A percentile compares a stretch with the other conserved stretches of the same genome.
phyloP scores from a whole-genome alignment of 2,797 vertebrate species.

The Helarctos malayanus region DNA sequence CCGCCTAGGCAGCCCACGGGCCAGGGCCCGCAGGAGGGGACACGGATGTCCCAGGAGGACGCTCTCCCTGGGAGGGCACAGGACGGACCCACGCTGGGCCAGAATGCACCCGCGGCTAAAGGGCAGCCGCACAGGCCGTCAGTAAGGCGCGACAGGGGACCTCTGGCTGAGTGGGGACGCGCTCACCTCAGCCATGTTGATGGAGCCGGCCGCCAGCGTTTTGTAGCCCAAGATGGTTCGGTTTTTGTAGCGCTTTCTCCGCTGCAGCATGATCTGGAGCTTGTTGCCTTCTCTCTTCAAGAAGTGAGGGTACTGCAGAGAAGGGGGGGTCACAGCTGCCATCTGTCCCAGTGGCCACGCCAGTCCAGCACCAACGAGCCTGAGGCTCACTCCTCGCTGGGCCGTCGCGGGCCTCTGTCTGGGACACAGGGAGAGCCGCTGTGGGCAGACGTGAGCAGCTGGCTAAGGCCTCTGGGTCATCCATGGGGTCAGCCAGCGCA shows the following conservation, averaged over 20 bases:
- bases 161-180: neutral
- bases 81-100: no score
- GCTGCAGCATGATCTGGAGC: constrained; percentile 97
- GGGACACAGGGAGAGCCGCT: fast-evolving
- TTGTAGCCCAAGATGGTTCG: constrained; percentile 98
- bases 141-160: neutral
- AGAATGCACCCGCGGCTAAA: no score
- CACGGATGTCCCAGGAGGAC: fast-evolving
- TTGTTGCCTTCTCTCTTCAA: constrained; percentile 98
- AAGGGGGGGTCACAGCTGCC: neutral
- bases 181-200: constrained; percentile 97
- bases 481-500: neutral
- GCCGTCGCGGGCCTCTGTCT: fast-evolving
- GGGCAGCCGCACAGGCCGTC: neutral
- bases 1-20: fast-evolving
- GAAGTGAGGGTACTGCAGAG: constrained; percentile 96
- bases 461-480: fast-evolving
- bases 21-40: neutral
- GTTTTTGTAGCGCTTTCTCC: constrained; percentile 98
- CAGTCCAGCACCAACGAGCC: neutral
- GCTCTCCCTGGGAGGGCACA: fast-evolving
- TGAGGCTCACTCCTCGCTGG: fast-evolving
- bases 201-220: constrained; percentile 95
- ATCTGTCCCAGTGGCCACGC: fast-evolving
- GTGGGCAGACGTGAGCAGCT: fast-evolving